A percentile compares a stretch with the other conserved stretches of the same genome.
Conservation (phyloP, 2,888 invertebrate species). For the Phalangium opilio region DNA sequence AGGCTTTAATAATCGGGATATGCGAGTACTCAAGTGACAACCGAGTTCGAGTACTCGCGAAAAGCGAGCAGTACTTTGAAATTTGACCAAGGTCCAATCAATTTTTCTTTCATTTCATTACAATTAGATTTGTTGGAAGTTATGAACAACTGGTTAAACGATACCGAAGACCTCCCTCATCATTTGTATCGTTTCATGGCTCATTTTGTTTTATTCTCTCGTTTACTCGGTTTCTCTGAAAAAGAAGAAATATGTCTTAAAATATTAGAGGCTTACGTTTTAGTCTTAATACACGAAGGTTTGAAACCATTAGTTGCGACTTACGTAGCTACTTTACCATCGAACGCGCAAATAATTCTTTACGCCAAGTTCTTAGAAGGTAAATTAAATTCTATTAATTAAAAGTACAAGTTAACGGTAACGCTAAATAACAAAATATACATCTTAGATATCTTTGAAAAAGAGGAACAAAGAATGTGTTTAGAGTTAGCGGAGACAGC, state of each 20-base stretch:
- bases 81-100: too few relatives aligned
- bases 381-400: constrained; percentile 19
- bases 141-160: constrained; percentile 45
- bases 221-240: constrained; percentile 46
- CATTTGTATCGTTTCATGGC: constrained; percentile 61
- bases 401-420: not conserved
- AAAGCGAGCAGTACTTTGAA: too few relatives aligned
- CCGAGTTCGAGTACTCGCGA: too few relatives aligned
- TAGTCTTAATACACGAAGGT: constrained; percentile 54
- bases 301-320: constrained; percentile 66
- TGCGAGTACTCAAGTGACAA: too few relatives aligned
- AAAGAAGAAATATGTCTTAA: constrained; percentile 48
- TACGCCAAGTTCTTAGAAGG: constrained; percentile 34
- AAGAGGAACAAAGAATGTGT: constrained; percentile 28
- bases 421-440: not conserved
- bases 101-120: too few relatives aligned
- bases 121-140: constrained; percentile 46
- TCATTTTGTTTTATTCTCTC: constrained; percentile 66
- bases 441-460: constrained; percentile 27
- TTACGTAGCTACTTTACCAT: constrained; percentile 64
- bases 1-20: too few relatives aligned
- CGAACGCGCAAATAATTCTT: constrained; percentile 39
- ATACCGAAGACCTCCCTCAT: constrained; percentile 22
- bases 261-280: constrained; percentile 53
- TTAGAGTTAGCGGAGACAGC: constrained; percentile 41